Percentiles rank a stretch among this genome's conserved stretches.
phyloP scores from a whole-genome alignment of 2,113 vertebrate species.

The Andinoacara biseriatus region DNA sequence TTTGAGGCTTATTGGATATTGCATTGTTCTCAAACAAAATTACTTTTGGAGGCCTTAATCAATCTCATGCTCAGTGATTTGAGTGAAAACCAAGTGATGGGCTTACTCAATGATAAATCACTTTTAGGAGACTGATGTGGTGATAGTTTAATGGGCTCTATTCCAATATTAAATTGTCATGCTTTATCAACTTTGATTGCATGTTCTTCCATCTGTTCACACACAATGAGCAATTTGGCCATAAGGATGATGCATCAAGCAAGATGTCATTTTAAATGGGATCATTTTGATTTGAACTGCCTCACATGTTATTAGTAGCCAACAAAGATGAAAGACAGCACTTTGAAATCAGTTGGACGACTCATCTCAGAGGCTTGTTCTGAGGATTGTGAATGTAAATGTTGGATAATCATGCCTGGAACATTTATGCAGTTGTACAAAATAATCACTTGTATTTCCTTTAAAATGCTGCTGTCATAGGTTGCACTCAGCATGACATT shows the following conservation, averaged over 20 bases:
- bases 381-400: neutral
- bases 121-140: constrained; percentile 42
- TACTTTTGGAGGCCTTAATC: constrained; percentile 25
- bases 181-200: constrained; percentile 49
- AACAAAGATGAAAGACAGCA: neutral
- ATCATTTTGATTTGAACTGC: constrained; percentile 11
- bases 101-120: constrained; percentile 37
- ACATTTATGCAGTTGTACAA: neutral
- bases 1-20: constrained; percentile 1
- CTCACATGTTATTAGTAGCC: neutral
- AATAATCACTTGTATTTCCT: neutral
- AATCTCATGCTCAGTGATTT: constrained; percentile 46
- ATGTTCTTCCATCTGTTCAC: constrained; percentile 45
- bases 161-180: constrained; percentile 29
- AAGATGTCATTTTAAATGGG: constrained; percentile 24
- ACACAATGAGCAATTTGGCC: constrained; percentile 18
- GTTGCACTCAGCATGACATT: neutral
- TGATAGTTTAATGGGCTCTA: constrained; percentile 22
- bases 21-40: constrained; percentile 26
- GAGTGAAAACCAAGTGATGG: constrained; percentile 48
- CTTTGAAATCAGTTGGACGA: neutral
- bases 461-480: constrained; percentile 21
- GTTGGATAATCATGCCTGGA: neutral
- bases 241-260: constrained; percentile 27
- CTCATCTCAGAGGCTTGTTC: neutral